phyloP scores from a whole-genome alignment of 2,888 invertebrate species.

The Anodontia alba region DNA sequence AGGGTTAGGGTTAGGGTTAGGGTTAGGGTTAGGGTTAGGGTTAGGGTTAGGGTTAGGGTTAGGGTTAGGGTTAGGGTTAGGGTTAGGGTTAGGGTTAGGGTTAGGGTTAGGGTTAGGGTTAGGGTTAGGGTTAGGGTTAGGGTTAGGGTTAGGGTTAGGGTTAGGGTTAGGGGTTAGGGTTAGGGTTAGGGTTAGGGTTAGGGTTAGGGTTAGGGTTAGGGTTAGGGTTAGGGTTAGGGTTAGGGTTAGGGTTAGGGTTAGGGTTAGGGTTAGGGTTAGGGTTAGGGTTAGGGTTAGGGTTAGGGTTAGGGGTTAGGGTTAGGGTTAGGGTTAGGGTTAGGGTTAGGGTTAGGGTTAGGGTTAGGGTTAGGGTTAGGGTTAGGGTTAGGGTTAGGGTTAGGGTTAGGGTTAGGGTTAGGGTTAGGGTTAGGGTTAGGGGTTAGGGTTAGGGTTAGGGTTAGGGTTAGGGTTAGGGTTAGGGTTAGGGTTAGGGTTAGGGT shows the following conservation, averaged over 20 bases:
- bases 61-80: slow-evolving; percentile 23
- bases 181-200: slow-evolving; percentile 22
- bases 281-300: slow-evolving; percentile 52
- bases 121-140: slow-evolving; percentile 15
- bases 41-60: slow-evolving; percentile 18
- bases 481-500: slow-evolving; percentile 16
- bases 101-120: slow-evolving; percentile 14
- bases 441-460: slow-evolving; percentile 21
- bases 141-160: slow-evolving; percentile 21
- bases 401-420: slow-evolving; percentile 62
- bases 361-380: slow-evolving; percentile 22
- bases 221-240: slow-evolving; percentile 25
- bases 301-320: slow-evolving; percentile 55
- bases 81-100: slow-evolving; percentile 16
- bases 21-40: slow-evolving; percentile 19
- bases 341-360: slow-evolving; percentile 15
- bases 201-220: slow-evolving; percentile 21
- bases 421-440: slow-evolving; percentile 39
- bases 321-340: not conserved
- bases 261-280: slow-evolving; percentile 24
- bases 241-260: slow-evolving; percentile 22
- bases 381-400: slow-evolving; percentile 52
- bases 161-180: slow-evolving; percentile 14
- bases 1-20: slow-evolving; percentile 13
- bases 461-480: slow-evolving; percentile 24